Evolutionary conservation across 2,888 invertebrate species (phyloP).

Genomic region (Diloba caeruleocephala): DNA sequence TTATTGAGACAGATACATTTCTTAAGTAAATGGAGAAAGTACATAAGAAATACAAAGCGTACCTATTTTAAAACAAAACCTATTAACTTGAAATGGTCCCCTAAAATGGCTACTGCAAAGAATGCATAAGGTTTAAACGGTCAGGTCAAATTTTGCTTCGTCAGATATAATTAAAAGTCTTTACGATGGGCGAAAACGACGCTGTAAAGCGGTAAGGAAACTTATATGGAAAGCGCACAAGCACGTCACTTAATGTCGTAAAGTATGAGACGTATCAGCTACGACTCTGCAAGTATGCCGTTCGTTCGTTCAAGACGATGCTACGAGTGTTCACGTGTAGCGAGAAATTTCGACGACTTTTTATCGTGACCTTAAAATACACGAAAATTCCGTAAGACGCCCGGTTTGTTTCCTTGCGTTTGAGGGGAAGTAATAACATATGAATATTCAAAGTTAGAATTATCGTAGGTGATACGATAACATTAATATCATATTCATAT

Average conservation of each 20-base stretch:
- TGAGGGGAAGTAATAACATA: too few relatives aligned
- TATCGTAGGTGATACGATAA: too few relatives aligned
- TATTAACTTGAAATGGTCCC: slow-evolving; percentile 62
- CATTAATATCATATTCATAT: too few relatives aligned
- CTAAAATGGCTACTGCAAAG: slow-evolving; percentile 67
- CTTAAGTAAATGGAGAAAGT: slow-evolving; percentile 27
- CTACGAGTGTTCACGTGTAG: slow-evolving; percentile 21
- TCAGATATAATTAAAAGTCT: slow-evolving; percentile 83
- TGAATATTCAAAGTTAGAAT: too few relatives aligned
- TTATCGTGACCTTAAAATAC: slow-evolving; percentile 26
- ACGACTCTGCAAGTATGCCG: slow-evolving; percentile 10
- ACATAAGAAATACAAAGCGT: slow-evolving; percentile 45
- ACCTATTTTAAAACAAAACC: slow-evolving; percentile 66
- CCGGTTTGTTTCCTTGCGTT: not conserved
- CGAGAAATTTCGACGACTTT: slow-evolving; percentile 5
- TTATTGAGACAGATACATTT: not conserved
- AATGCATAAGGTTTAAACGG: slow-evolving; percentile 71
- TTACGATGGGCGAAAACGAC: slow-evolving; percentile 81
- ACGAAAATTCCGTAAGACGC: slow-evolving; percentile 3
- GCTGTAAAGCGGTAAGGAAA: slow-evolving; percentile 80
- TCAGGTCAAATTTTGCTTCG: slow-evolving; percentile 74
- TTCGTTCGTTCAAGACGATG: slow-evolving; percentile 2
- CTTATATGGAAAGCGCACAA: slow-evolving; percentile 71
- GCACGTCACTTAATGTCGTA: slow-evolving; percentile 73
- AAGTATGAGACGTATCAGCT: slow-evolving; percentile 62